A percentile compares a stretch with the other conserved stretches of the same genome.
Conservation (phyloP, 2,113 vertebrate species). For the Desmodus rotundus region DNA sequence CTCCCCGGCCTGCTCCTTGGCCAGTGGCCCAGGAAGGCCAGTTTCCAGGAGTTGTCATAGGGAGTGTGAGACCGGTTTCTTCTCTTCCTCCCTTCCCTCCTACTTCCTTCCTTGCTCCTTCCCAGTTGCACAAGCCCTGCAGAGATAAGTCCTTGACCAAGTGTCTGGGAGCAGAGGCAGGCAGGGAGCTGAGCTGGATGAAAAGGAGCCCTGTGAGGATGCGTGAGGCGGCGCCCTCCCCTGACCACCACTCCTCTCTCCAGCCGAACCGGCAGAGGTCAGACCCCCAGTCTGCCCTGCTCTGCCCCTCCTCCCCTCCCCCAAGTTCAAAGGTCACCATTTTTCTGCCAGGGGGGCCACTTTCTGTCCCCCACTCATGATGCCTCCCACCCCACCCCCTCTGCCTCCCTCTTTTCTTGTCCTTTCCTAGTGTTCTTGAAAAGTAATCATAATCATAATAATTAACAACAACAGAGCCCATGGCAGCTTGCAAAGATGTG, state of each 20-base stretch:
- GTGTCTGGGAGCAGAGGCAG: not conserved
- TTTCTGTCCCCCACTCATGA: not conserved
- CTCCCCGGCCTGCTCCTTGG: not conserved
- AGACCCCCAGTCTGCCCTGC: not conserved
- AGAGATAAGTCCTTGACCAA: not conserved
- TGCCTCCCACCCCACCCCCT: not conserved
- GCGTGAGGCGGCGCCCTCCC: not conserved
- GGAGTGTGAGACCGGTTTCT: not conserved
- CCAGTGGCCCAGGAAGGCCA: not conserved
- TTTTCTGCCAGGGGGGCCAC: not conserved
- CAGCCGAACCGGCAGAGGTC: not conserved
- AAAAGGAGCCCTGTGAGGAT: not conserved
- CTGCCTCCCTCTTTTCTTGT: slow-evolving; percentile 10
- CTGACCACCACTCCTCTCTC: not conserved
- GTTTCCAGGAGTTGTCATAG: no score
- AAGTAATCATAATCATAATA: slow-evolving; percentile 71
- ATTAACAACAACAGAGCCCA: slow-evolving; percentile 75
- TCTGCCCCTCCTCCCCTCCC: not conserved
- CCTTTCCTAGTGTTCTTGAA: slow-evolving; percentile 62
- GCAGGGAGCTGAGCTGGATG: not conserved
- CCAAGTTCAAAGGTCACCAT: not conserved
- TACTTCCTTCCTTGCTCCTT: not conserved
- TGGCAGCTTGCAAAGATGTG: slow-evolving; percentile 61
- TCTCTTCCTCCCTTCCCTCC: not conserved
- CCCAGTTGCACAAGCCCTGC: not conserved